Conservation (phyloP, 2,888 invertebrate genomes). For the Brachyptera risi region DNA sequence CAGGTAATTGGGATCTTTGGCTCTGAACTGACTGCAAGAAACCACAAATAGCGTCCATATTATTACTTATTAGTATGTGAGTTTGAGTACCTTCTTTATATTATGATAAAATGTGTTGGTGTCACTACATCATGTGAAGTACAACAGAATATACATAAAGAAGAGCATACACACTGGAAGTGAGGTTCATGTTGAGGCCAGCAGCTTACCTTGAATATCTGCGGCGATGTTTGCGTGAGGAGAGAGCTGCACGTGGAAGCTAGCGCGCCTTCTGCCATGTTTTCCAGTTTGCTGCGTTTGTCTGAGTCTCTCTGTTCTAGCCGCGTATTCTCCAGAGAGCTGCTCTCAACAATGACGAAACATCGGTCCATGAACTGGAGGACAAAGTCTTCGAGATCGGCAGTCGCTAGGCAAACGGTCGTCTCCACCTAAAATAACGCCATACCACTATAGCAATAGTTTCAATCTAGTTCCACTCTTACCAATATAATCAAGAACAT, state of each 20-base stretch:
- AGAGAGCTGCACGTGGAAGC: conserved; percentile 63
- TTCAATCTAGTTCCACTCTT: no score
- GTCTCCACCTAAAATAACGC: conserved; percentile 56
- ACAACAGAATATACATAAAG: not conserved
- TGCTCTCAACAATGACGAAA: conserved; percentile 66
- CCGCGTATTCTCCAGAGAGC: conserved; percentile 62
- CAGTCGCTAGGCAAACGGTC: conserved; percentile 71
- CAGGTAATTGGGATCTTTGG: no score
- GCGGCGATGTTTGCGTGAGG: conserved; percentile 67
- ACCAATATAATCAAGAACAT: no score
- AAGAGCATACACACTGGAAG: no score
- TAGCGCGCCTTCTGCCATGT: conserved; percentile 65
- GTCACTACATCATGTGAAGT: no score
- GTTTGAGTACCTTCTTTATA: no score
- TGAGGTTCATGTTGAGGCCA: not conserved
- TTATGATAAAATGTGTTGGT: no score
- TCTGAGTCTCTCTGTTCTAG: conserved; percentile 55
- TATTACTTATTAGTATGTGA: no score
- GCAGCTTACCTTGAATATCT: conserved; percentile 49
- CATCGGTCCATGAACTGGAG: conserved; percentile 77
- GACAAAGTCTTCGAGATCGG: conserved; percentile 85
- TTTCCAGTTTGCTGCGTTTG: conserved; percentile 64
- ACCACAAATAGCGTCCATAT: no score
- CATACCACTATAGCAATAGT: not conserved
- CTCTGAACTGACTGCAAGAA: no score